phyloP scores from a whole-genome alignment of 2,797 vertebrate genomes.

The Enteromius trimaculatus region DNA sequence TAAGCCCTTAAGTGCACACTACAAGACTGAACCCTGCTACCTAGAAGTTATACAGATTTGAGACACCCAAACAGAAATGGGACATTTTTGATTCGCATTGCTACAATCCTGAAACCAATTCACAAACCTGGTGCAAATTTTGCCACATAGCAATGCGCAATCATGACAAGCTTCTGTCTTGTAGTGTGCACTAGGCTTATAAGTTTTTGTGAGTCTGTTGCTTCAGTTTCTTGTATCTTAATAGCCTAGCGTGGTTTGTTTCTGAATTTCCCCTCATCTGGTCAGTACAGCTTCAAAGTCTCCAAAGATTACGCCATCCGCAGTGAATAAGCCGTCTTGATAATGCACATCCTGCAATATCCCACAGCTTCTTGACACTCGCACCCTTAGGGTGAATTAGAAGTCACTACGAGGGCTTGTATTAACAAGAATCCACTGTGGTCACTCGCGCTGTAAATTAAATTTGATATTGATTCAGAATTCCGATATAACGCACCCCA shows the following conservation, averaged over 20 bases:
- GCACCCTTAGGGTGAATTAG: conserved; percentile 58
- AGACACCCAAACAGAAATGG: neutral
- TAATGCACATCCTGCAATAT: conserved; percentile 42
- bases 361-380: conserved; percentile 62
- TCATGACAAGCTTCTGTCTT: neutral
- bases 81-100: neutral
- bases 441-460: conserved; percentile 72
- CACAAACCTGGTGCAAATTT: neutral
- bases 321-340: conserved; percentile 66
- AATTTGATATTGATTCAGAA: conserved; percentile 73
- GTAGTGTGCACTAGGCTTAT: neutral
- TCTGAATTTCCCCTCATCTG: conserved; percentile 62
- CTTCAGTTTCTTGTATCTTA: conserved; percentile 11
- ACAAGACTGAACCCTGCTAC: conserved; percentile 5
- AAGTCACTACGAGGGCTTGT: conserved; percentile 61
- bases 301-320: conserved; percentile 56
- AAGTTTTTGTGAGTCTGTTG: neutral
- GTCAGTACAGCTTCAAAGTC: conserved; percentile 57
- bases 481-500: conserved; percentile 59
- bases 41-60: neutral
- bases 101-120: neutral
- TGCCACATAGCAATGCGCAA: neutral
- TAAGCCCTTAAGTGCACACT: neutral
- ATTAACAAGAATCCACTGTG: conserved; percentile 71
- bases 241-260: conserved; percentile 26